phyloP scores from a whole-genome alignment of 2,888 invertebrate genomes.

The Lithophane ornitopus region DNA sequence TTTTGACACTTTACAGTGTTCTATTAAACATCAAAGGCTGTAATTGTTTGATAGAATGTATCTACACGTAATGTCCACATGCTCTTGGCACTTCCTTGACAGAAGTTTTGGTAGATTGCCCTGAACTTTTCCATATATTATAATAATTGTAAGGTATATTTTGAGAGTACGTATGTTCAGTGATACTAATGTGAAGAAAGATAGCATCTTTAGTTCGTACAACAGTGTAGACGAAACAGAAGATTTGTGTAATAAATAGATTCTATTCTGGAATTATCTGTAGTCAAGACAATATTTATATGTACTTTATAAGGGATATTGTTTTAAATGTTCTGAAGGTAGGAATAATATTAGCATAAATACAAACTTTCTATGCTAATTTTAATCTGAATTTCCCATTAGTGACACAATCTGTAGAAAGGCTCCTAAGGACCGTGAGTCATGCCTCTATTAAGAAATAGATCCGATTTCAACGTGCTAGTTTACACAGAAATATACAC shows the following conservation, averaged over 20 bases:
- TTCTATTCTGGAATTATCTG: background rate
- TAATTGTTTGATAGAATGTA: slow-evolving; percentile 26
- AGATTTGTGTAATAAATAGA: background rate
- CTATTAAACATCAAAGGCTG: slow-evolving; percentile 37
- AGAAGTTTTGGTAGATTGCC: slow-evolving; percentile 83
- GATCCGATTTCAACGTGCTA: slow-evolving; percentile 31
- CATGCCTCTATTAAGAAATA: slow-evolving; percentile 35
- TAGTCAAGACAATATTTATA: slow-evolving; percentile 18
- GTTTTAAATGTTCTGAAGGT: slow-evolving; percentile 30
- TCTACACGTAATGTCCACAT: slow-evolving; percentile 58
- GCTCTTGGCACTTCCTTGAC: slow-evolving; percentile 81
- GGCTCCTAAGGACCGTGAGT: slow-evolving; percentile 36
- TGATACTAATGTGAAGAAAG: slow-evolving; percentile 12
- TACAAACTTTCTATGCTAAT: slow-evolving; percentile 52
- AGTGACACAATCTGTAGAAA: slow-evolving; percentile 40
- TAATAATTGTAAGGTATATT: slow-evolving; percentile 31
- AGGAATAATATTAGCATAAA: slow-evolving; percentile 53
- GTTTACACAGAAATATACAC: slow-evolving; percentile 23
- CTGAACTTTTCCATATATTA: slow-evolving; percentile 71
- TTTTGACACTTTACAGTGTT: slow-evolving; percentile 26
- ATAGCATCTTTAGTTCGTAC: background rate
- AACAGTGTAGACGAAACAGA: background rate
- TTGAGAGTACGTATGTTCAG: slow-evolving; percentile 12
- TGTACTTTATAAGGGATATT: slow-evolving; percentile 10
- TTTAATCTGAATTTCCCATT: slow-evolving; percentile 31